phyloP scores from a whole-genome alignment of 2,888 invertebrate genomes.

The Sicus ferrugineus region DNA sequence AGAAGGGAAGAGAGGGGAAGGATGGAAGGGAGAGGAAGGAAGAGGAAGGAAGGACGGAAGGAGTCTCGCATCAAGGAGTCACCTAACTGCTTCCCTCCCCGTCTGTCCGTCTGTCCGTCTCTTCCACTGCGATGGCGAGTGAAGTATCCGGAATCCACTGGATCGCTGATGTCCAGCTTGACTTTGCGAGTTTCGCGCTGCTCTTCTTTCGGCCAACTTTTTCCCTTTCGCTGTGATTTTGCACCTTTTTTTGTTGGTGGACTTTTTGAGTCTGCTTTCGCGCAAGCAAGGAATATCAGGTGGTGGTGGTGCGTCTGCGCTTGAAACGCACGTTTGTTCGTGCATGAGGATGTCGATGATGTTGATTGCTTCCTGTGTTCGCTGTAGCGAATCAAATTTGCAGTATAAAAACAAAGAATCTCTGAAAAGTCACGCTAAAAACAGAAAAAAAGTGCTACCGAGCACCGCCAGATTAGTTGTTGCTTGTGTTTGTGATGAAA shows the following conservation, averaged over 20 bases:
- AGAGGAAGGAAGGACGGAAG: neutral
- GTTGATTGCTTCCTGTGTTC: constrained; percentile 47
- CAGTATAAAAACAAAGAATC: constrained; percentile 2
- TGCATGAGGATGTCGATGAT: constrained; percentile 40
- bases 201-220: neutral
- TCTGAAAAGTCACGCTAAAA: neutral
- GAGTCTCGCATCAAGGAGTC: no score
- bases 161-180: constrained; percentile 14
- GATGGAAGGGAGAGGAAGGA: neutral
- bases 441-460: constrained; percentile 8
- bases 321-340: constrained; percentile 31
- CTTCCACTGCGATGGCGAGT: neutral
- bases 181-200: constrained; percentile 7
- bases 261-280: constrained; percentile 2
- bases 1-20: neutral
- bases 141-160: neutral
- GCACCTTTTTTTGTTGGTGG: constrained; percentile 14
- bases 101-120: neutral
- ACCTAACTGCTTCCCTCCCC: neutral
- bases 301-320: neutral
- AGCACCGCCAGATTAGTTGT: constrained; percentile 11
- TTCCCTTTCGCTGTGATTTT: constrained; percentile 29
- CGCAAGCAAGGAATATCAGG: constrained; percentile 20
- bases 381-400: constrained; percentile 27
- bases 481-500: constrained; percentile 32